Conservation (phyloP, 2,113 vertebrate species). For the Merops nubicus region DNA sequence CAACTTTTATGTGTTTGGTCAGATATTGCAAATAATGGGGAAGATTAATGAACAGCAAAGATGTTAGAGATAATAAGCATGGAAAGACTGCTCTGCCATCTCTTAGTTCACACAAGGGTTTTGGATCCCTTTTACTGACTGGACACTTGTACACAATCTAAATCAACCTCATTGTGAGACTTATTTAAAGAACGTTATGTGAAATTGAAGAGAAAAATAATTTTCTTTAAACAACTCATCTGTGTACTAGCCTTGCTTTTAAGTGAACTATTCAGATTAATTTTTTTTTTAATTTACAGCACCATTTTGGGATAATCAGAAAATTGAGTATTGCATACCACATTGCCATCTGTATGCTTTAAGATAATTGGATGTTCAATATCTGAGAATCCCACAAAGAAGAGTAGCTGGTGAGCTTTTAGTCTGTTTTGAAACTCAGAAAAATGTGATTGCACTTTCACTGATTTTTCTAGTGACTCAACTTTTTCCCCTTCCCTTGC, state of each 20-base stretch:
- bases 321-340: background rate
- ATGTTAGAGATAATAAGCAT: background rate
- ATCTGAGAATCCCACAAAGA: background rate
- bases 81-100: background rate
- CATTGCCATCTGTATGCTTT: background rate
- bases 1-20: background rate
- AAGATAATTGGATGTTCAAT: slow-evolving; percentile 24
- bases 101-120: background rate
- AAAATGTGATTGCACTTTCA: background rate
- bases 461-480: background rate
- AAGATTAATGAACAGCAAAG: background rate
- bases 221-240: slow-evolving; percentile 14
- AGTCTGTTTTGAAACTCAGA: background rate
- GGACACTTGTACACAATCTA: background rate
- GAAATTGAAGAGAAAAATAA: slow-evolving; percentile 10
- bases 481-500: rapidly evolving
- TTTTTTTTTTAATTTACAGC: slow-evolving; percentile 7
- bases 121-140: background rate
- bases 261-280: background rate
- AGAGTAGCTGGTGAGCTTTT: background rate
- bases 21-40: background rate
- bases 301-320: background rate
- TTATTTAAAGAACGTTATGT: slow-evolving; percentile 6
- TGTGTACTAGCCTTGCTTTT: background rate
- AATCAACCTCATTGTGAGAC: background rate